Conservation (phyloP, 2,113 vertebrate genomes). For the Monarcha castaneiventris region DNA sequence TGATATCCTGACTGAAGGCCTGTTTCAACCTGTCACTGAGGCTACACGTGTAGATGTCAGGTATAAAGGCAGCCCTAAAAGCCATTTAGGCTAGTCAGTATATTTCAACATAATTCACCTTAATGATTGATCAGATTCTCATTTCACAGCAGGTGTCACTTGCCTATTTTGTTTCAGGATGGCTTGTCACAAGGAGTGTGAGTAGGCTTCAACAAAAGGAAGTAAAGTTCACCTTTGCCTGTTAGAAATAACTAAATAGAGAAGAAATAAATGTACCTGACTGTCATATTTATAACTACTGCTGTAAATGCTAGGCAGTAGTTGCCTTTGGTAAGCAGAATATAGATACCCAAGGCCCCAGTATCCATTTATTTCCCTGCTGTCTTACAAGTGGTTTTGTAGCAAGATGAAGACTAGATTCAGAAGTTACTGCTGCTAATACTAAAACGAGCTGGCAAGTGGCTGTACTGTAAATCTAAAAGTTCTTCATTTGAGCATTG, state of each 20-base stretch:
- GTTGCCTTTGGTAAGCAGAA: background rate
- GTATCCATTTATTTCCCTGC: background rate
- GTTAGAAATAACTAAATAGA: background rate
- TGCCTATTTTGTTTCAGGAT: background rate
- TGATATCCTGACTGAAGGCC: background rate
- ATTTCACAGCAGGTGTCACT: background rate
- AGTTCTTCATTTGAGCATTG: background rate
- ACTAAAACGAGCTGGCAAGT: background rate
- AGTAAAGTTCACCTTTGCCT: background rate
- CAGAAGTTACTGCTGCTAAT: background rate
- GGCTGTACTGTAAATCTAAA: background rate
- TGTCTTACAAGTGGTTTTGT: background rate
- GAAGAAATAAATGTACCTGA: background rate
- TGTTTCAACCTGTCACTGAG: background rate
- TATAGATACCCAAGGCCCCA: background rate
- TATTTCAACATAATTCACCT: background rate
- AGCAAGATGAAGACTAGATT: background rate
- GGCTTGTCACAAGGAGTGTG: background rate
- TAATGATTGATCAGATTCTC: background rate
- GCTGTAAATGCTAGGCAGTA: background rate
- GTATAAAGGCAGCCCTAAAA: background rate
- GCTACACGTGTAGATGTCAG: background rate
- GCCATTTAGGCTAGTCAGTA: background rate
- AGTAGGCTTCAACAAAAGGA: background rate
- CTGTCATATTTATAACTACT: background rate